These are phyloP conservation scores for Patella pellucida DNA, from an alignment of 2,888 invertebrate genomes.

Conservation along the genomic window DNA sequence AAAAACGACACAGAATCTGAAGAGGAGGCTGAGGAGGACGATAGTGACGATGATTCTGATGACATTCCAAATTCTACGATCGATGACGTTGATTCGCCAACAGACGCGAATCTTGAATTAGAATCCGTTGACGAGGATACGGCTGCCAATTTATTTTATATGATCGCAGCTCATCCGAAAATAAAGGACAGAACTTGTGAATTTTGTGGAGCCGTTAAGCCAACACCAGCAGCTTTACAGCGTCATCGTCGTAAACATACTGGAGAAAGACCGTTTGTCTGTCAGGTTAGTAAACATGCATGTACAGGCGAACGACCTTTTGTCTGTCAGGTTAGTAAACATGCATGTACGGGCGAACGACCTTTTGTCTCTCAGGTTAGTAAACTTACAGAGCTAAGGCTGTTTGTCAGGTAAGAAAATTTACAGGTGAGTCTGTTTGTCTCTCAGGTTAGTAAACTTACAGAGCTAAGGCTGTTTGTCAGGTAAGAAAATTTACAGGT, in stretches of 20 bases:
- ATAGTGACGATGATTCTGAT: slow-evolving; percentile 13
- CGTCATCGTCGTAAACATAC: slow-evolving; percentile 66
- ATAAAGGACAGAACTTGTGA: slow-evolving; percentile 53
- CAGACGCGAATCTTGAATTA: neutral
- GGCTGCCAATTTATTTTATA: neutral
- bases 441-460: slow-evolving; percentile 29
- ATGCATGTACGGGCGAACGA: too few species aligned
- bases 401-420: slow-evolving; percentile 54
- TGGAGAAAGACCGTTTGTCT: slow-evolving; percentile 63
- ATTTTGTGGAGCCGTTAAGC: slow-evolving; percentile 63
- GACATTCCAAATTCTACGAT: neutral
- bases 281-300: slow-evolving; percentile 51
- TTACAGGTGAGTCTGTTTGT: neutral
- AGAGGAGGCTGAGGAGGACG: slow-evolving; percentile 13
- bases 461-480: slow-evolving; percentile 65
- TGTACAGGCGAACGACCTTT: neutral
- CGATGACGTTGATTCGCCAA: slow-evolving; percentile 11
- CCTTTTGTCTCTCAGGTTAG: too few species aligned
- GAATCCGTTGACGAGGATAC: neutral
- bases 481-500: slow-evolving; percentile 56
- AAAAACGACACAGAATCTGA: neutral
- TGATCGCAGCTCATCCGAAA: slow-evolving; percentile 12
- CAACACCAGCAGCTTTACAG: slow-evolving; percentile 62
- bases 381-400: slow-evolving; percentile 56
- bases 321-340: neutral